A percentile compares a stretch with the other conserved stretches of the same genome.
Conservation (phyloP, 2,797 vertebrate species). For the Pristis pectinata region DNA sequence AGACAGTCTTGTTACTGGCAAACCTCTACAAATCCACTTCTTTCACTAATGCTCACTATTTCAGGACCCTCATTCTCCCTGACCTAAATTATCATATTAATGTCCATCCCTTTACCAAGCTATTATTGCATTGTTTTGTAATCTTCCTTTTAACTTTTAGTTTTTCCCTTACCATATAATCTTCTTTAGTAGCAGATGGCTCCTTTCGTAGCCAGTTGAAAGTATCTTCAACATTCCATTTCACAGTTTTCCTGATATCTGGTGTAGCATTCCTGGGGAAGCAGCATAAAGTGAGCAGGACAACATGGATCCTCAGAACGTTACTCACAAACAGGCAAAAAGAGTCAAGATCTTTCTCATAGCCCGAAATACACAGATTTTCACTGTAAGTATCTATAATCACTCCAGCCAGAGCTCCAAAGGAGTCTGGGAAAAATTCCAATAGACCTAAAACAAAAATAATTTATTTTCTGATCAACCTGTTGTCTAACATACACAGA, state of each 20-base stretch:
- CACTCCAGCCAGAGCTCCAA: background rate
- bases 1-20: too few species aligned
- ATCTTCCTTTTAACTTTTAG: background rate
- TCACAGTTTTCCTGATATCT: slow-evolving; percentile 93
- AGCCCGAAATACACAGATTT: background rate
- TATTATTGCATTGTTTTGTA: background rate
- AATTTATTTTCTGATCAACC: background rate
- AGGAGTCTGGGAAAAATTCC: background rate
- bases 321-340: background rate
- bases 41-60: background rate
- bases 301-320: background rate
- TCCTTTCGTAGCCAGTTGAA: slow-evolving; percentile 96
- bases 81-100: background rate
- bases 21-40: background rate
- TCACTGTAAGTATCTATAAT: background rate
- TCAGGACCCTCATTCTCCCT: background rate
- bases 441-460: background rate
- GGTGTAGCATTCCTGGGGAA: slow-evolving; percentile 80
- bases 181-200: slow-evolving; percentile 91
- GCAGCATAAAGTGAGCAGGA: background rate
- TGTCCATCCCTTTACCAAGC: background rate
- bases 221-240: slow-evolving; percentile 97
- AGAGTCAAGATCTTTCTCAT: background rate
- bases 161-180: slow-evolving; percentile 72
- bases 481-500: background rate